These are phyloP conservation scores for Laspeyria flexula DNA, from an alignment of 2,888 invertebrate genomes.

Conservation along the genomic window DNA sequence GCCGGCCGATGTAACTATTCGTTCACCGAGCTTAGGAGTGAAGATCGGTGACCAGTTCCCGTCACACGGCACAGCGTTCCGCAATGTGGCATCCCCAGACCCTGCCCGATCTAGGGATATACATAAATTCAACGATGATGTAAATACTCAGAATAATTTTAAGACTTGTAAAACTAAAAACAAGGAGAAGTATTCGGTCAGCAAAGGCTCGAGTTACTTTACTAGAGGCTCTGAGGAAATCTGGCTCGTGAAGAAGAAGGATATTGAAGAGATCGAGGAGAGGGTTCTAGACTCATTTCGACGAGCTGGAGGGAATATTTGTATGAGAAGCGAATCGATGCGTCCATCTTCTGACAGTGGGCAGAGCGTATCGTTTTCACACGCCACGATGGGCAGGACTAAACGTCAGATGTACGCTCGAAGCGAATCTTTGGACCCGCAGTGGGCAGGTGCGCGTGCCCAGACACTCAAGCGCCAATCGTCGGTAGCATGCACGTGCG, in stretches of 20 bases:
- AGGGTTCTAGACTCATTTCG: conserved; percentile 78
- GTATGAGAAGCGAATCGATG: conserved; percentile 47
- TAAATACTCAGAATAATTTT: conserved; percentile 67
- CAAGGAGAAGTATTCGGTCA: conserved; percentile 75
- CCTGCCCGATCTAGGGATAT: conserved; percentile 51
- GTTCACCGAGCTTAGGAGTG: conserved; percentile 76
- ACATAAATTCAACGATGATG: conserved; percentile 63
- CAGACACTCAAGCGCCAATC: conserved; percentile 77
- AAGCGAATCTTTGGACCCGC: conserved; percentile 78
- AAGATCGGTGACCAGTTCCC: conserved; percentile 78
- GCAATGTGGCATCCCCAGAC: conserved; percentile 76
- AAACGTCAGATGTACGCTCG: conserved; percentile 66
- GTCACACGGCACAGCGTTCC: conserved; percentile 79
- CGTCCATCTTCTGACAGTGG: conserved; percentile 66
- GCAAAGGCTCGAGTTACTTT: conserved; percentile 80
- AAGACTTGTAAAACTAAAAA: conserved; percentile 74
- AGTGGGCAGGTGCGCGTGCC: conserved; percentile 67
- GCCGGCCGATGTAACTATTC: conserved; percentile 73
- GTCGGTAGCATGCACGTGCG: conserved; percentile 80
- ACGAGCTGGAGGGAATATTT: conserved; percentile 69
- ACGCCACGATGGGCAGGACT: conserved; percentile 65
- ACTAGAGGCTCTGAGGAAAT: conserved; percentile 81
- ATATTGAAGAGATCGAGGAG: conserved; percentile 81
- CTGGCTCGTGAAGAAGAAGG: conserved; percentile 83
- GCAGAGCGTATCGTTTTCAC: conserved; percentile 56